phyloP scores from a whole-genome alignment of 2,113 vertebrate species.

The Herpetotheres cachinnans region DNA sequence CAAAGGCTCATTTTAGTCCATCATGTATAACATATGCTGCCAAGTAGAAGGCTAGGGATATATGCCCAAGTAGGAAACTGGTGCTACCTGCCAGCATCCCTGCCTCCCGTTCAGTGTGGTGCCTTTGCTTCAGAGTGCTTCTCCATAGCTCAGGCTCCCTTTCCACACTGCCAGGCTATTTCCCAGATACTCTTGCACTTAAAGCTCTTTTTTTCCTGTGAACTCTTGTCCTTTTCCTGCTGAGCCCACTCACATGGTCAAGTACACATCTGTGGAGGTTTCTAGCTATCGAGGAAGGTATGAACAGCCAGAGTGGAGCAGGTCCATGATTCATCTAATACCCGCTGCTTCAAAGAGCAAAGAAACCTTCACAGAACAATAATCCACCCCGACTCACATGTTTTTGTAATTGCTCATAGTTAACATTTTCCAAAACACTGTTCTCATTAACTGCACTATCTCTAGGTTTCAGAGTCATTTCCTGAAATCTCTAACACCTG shows the following conservation, averaged over 20 bases:
- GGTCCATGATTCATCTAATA: not conserved
- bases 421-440: not conserved
- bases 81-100: not conserved
- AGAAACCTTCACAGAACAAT: not conserved
- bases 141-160: not conserved
- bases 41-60: not conserved
- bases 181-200: not conserved
- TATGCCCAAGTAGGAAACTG: not conserved
- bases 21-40: not conserved
- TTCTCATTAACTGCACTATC: not conserved
- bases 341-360: not conserved
- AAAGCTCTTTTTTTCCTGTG: not conserved
- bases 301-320: not conserved
- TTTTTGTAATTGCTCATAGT: not conserved
- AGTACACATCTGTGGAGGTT: not conserved
- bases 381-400: not conserved
- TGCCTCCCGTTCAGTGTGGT: not conserved
- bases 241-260: not conserved
- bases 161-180: not conserved
- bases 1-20: not conserved
- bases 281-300: not conserved
- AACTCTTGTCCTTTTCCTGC: not conserved
- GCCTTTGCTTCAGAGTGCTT: not conserved
- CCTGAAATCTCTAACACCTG: not conserved
- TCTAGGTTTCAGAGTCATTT: not conserved